phyloP scores from a whole-genome alignment of 2,797 vertebrate genomes.

The Ibycter americanus region DNA sequence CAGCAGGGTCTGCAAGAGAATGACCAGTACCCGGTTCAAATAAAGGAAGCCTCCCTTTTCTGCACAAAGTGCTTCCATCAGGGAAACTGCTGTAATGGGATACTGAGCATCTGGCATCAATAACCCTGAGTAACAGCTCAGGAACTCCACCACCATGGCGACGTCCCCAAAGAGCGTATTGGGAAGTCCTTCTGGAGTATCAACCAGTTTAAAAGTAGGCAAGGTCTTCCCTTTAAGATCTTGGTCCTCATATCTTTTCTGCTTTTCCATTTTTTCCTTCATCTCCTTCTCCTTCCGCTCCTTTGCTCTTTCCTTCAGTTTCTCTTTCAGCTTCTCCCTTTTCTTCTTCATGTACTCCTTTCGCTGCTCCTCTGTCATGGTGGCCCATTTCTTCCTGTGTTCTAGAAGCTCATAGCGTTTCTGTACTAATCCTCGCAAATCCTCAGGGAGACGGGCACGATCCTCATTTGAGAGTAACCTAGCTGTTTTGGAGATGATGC shows the following conservation, averaged over 20 bases:
- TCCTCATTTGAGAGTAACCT: conserved; percentile 89
- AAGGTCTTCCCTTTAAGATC: conserved; percentile 85
- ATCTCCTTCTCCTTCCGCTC: conserved; percentile 91
- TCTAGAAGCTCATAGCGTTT: conserved; percentile 93
- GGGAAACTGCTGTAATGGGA: conserved; percentile 87
- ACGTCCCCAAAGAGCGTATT: conserved; percentile 94
- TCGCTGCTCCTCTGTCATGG: conserved; percentile 91
- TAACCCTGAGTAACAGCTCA: conserved; percentile 90
- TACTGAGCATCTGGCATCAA: conserved; percentile 94
- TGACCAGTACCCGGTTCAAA: conserved; percentile 91
- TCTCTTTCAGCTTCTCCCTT: conserved; percentile 88
- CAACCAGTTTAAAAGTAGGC: conserved; percentile 89
- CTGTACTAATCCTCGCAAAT: conserved; percentile 86
- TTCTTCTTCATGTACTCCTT: conserved; percentile 89
- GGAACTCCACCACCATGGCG: conserved; percentile 94
- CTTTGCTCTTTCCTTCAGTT: conserved; percentile 90
- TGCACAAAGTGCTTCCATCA: conserved; percentile 92
- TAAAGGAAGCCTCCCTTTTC: conserved; percentile 95
- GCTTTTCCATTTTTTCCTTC: conserved; percentile 87
- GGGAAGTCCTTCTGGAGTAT: conserved; percentile 94
- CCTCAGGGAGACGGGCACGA: conserved; percentile 89
- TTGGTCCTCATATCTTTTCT: conserved; percentile 92
- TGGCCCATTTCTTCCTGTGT: conserved; percentile 89
- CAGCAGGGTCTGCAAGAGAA: conserved; percentile 92
- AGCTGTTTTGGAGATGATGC: conserved; percentile 89